Evolutionary conservation across 2,797 vertebrate species (phyloP), one percentile per base, ranked within the genome.

Genomic region (Eutrigla gurnardus): DNA sequence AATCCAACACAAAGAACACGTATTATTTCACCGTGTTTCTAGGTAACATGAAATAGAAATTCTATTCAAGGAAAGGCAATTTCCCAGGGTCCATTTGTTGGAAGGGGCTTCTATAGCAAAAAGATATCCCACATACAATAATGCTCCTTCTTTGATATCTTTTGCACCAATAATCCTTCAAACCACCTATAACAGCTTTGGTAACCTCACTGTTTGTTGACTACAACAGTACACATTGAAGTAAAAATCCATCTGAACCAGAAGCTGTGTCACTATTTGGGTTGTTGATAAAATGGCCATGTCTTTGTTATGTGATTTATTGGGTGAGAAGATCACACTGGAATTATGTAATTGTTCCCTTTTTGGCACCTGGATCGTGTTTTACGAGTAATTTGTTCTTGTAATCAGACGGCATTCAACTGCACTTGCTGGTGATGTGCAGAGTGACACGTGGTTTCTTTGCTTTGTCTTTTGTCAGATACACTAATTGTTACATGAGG

Each of bases 191-290:
- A 63, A 32, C 25, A 6, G 52, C 45, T 70, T 25, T 25, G 3
- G 18, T 75, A 62, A 69, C 62, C 13, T 70, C 65, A 81, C 52
- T 47, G 32, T 65, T 53, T 52, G 9, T 49, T 12, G 18, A 39
- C 4, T 60, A 52, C 36, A 55, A 11, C 36, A 18, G 11, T 57
- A 52, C 35, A 69, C 40, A 36, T 1, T 40, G 53, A 67, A 77
- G 66, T 49, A 53, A 73, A 86, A 77, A 78, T 80, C 81, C 74
- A 78, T 69, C 62, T 57, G 5, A 63, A 68, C n/a, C 11, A 55
- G 49, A 45, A 32, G 37, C 8, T 6, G 39, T 39, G 7, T 14
- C 15, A 25, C n/a, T 13, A 0, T 46, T 6, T 55, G 5, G 15
- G 36, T 62, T 50, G 33, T 63, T 59, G 14, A 14, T 47, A 13